A percentile compares a stretch with the other conserved stretches of the same genome.
Evolutionary conservation across 1,140 invertebrate genomes (phyloP).

Genomic region (Drosophila busckii): DNA sequence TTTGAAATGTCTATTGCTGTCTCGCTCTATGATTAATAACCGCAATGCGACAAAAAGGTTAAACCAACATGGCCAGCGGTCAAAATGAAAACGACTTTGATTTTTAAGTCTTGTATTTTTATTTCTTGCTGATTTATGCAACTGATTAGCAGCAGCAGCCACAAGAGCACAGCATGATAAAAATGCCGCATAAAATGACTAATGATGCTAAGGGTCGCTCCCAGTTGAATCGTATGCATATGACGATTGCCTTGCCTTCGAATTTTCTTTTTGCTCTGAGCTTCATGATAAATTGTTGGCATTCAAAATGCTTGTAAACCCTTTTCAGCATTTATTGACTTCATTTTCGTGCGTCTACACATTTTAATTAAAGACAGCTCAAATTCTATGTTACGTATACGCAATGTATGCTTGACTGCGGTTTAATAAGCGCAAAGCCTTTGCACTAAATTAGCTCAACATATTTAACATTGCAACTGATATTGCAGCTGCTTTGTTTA

Average conservation of each 20-base stretch:
- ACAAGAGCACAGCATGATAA: constrained; percentile 54
- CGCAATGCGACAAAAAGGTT: constrained; percentile 40
- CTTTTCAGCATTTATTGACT: constrained; percentile 68
- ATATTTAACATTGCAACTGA: too few relatives aligned
- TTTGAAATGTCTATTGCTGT: too few relatives aligned
- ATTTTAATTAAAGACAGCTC: too few relatives aligned
- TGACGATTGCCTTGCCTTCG: constrained; percentile 13
- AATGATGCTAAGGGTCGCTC: constrained; percentile 40
- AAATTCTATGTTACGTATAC: too few relatives aligned
- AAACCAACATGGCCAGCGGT: constrained; percentile 31
- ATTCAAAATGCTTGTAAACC: constrained; percentile 57
- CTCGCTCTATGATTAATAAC: constrained; percentile 71
- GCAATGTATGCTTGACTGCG: too few relatives aligned
- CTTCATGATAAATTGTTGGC: constrained; percentile 68
- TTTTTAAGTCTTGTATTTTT: constrained; percentile 27
- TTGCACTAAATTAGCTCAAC: too few relatives aligned
- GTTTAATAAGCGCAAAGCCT: too few relatives aligned
- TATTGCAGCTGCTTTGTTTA: constrained; percentile 49
- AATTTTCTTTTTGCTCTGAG: constrained; percentile 23
- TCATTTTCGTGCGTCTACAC: too few relatives aligned
- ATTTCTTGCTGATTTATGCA: constrained; percentile 71
- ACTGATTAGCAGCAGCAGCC: constrained; percentile 59
- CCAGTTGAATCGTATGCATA: constrained; percentile 13
- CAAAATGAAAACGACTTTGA: constrained; percentile 45
- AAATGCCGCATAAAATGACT: constrained; percentile 61